Evolutionary conservation across 2,888 invertebrate species (phyloP), one percentile per base, ranked within the genome.

Genomic region (Orthosia incerta): DNA sequence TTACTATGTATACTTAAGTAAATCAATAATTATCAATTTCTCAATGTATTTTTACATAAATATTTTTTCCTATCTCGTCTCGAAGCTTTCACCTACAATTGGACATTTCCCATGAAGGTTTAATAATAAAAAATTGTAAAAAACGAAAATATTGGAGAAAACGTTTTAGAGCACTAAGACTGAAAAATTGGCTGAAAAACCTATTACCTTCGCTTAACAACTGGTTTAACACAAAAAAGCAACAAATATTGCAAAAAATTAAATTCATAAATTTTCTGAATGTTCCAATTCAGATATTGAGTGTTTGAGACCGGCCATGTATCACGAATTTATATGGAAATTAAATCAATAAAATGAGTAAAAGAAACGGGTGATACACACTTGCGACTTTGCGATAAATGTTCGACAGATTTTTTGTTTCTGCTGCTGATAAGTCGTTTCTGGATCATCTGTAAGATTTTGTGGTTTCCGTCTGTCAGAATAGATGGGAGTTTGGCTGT

Each of bases 91-190:
- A 23, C 39, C 20, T 76, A 76, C 64, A 82, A 90, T 89, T 91
- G 91, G 94, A 89, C 91, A 92, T 92, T 91, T 82, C 89, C 91
- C 88, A 87, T 89, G 90, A 88, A 86, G 85, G 86, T 67, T 80
- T 75, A 86, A 79, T 83, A 84, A 79, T 72, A 80, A 74, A 87
- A 87, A 78, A 83, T 83, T 80, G 79, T 69, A 78, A 86, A 71
- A 71, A 80, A 65, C 73, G 71, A 82, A 82, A 89, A 90, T 90
- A 91, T 90, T 92, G 90, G 89, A 89, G 89, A 89, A 87, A 89
- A 90, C 87, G 88, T 89, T 92, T 93, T 94, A 93, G 93, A 96
- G 94, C 95, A 95, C 93, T 95, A 96, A 96, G 96, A 96, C 96
- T 96, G 96, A 96, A 91, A 91, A 92, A 91, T 93, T 91, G 94